Percentiles rank a stretch among this genome's conserved stretches.
Conservation (phyloP, 2,113 vertebrate genomes). For the Cyanistes caeruleus region DNA sequence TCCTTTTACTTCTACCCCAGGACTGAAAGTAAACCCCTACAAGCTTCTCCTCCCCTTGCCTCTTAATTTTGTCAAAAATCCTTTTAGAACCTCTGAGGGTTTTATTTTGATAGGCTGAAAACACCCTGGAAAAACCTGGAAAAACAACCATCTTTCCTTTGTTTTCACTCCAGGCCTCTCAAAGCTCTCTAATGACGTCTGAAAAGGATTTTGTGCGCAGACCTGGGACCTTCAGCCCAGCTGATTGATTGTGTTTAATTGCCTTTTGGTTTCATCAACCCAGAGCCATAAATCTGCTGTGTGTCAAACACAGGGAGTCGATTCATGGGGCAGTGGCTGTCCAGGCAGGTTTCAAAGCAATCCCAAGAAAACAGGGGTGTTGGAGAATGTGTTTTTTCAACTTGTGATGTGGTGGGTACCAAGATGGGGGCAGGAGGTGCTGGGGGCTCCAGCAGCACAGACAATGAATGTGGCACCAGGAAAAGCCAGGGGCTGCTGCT, state of each 20-base stretch:
- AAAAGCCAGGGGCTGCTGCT: neutral
- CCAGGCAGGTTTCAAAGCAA: constrained; percentile 12
- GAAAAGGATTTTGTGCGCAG: neutral
- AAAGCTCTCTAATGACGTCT: neutral
- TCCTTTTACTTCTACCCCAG: neutral
- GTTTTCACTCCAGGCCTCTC: neutral
- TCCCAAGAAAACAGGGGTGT: neutral
- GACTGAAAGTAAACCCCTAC: neutral
- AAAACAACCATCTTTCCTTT: neutral
- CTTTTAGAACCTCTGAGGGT: neutral
- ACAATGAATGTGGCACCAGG: accelerated
- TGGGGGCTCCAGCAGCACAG: neutral
- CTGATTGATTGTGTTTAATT: constrained; percentile 57
- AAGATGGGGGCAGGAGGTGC: neutral
- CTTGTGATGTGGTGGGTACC: neutral
- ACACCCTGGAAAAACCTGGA: neutral
- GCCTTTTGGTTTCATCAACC: constrained; percentile 39
- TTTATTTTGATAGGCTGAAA: neutral
- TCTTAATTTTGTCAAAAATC: neutral
- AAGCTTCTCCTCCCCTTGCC: neutral
- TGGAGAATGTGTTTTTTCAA: neutral
- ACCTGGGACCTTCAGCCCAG: constrained; percentile 18
- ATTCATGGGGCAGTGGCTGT: neutral
- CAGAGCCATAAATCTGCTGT: neutral
- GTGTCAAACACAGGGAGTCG: constrained; percentile 19